Percentiles rank a stretch among this genome's conserved stretches.
phyloP scores from a whole-genome alignment of 2,797 vertebrate genomes.

The Melanotaenia trifasciata region DNA sequence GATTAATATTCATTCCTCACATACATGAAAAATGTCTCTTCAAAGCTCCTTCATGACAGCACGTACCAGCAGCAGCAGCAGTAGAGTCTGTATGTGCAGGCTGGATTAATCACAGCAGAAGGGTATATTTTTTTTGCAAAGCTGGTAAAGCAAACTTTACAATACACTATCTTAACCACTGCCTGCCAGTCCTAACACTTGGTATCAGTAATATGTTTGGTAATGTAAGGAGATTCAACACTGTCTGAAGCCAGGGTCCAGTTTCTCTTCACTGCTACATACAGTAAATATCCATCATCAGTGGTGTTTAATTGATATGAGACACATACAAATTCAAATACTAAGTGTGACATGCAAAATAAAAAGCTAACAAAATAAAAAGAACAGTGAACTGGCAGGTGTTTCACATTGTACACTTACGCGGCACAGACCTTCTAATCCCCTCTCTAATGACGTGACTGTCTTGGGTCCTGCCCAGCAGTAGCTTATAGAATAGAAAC shows the following conservation, averaged over 20 bases:
- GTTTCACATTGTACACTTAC: conserved; percentile 22
- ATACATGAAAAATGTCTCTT: conserved; percentile 42
- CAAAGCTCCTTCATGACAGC: conserved; percentile 41
- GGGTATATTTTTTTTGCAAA: conserved; percentile 55
- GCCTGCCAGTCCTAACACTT: conserved; percentile 43
- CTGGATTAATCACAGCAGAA: conserved; percentile 57
- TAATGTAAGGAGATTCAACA: conserved; percentile 29
- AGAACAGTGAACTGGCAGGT: conserved; percentile 45
- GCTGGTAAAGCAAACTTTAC: conserved; percentile 51
- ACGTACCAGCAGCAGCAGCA: conserved; percentile 37
- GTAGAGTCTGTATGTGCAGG: conserved; percentile 22
- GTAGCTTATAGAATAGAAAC: conserved; percentile 31
- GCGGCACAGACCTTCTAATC: conserved; percentile 29
- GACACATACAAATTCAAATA: conserved; percentile 65
- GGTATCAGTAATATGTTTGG: conserved; percentile 29
- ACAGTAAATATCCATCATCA: conserved; percentile 17
- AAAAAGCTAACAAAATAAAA: conserved; percentile 65
- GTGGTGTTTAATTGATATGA: conserved; percentile 63
- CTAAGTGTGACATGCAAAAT: conserved; percentile 78
- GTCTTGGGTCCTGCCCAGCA: conserved; percentile 74
- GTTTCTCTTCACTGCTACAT: conserved; percentile 36
- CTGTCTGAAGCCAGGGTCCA: conserved; percentile 5
- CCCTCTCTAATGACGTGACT: conserved; percentile 3
- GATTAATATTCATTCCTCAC: conserved; percentile 46
- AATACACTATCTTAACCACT: conserved; percentile 23